phyloP scores from a whole-genome alignment of 2,888 invertebrate species.

The Tetrapedia diversipes region DNA sequence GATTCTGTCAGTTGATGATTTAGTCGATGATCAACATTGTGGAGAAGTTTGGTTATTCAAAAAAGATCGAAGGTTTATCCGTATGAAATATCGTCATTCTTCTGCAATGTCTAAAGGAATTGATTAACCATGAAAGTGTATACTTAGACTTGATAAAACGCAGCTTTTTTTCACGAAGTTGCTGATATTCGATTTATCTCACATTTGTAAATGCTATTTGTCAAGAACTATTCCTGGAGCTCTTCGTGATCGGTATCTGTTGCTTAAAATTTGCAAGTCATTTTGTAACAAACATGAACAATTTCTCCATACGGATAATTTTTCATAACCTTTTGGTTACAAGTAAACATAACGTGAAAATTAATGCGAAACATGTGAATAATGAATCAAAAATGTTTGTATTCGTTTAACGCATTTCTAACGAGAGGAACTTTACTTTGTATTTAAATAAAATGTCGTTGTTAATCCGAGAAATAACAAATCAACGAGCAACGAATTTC shows the following conservation, averaged over 20 bases:
- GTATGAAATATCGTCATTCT: too few species aligned
- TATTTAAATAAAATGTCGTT: neutral
- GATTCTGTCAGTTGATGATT: too few species aligned
- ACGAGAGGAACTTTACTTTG: neutral
- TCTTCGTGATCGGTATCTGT: neutral
- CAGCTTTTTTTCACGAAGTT: too few species aligned
- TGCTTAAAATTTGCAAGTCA: neutral
- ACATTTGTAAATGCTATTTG: neutral
- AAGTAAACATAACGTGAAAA: too few species aligned
- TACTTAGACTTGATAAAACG: too few species aligned
- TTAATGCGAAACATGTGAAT: too few species aligned
- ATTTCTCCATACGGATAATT: neutral
- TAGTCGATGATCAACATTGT: too few species aligned
- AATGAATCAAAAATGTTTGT: too few species aligned
- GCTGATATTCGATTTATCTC: neutral
- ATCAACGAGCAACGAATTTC: neutral
- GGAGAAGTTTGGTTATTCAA: too few species aligned
- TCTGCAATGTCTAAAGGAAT: too few species aligned
- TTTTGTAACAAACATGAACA: neutral
- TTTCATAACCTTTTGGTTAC: neutral
- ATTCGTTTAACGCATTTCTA: neutral
- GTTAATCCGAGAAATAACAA: neutral
- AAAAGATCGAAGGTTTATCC: too few species aligned
- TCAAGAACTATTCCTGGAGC: neutral
- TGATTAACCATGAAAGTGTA: too few species aligned